These are phyloP conservation scores for Sebastes alutus DNA, from an alignment of 2,797 vertebrate species.

Conservation along the genomic window DNA sequence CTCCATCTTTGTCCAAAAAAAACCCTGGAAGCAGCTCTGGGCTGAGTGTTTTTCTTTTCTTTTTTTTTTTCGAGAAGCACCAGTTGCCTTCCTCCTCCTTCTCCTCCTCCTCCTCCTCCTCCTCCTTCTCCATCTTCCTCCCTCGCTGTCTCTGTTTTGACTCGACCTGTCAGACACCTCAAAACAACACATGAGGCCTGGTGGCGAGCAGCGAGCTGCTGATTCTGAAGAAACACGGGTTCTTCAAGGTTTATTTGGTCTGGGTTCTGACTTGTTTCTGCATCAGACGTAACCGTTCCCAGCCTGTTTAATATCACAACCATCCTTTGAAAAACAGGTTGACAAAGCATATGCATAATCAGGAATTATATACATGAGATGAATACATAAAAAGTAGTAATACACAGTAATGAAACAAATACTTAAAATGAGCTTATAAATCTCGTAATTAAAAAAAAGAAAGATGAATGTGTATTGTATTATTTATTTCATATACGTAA, in stretches of 20 bases:
- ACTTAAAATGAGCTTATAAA: neutral
- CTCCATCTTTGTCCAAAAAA: neutral
- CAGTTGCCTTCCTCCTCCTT: neutral
- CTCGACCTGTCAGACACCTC: slow-evolving; percentile 31
- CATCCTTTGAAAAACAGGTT: neutral
- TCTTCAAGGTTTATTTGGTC: neutral
- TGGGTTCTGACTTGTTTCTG: neutral
- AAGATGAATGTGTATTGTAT: neutral
- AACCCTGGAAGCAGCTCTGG: neutral
- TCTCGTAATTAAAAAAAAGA: neutral
- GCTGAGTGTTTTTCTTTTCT: no score
- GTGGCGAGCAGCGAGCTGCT: slow-evolving; percentile 3
- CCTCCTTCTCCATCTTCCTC: slow-evolving; percentile 9
- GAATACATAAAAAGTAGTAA: neutral
- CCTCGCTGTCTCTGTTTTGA: slow-evolving; percentile 28
- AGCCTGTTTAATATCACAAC: neutral
- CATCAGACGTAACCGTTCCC: neutral
- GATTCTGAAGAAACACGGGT: neutral
- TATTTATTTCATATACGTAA: neutral
- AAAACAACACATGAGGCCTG: slow-evolving; percentile 8
- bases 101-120: slow-evolving; percentile 4
- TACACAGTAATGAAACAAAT: neutral
- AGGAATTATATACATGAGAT: neutral
- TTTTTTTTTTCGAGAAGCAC: neutral
- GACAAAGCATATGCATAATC: neutral